phyloP scores from a whole-genome alignment of 2,888 invertebrate species.

The Perithous albicinctus region DNA sequence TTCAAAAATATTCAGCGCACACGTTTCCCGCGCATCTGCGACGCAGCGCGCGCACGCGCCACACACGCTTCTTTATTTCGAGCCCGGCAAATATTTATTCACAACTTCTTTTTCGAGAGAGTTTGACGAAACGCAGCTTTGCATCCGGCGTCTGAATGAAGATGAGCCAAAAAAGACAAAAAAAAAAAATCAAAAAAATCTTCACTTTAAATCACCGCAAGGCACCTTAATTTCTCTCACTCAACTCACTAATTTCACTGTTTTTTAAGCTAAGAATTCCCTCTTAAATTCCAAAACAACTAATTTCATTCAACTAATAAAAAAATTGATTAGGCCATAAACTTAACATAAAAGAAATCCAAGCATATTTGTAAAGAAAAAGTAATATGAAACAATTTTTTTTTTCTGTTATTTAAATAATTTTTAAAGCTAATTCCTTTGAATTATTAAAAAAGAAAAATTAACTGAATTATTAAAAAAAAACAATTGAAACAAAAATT shows the following conservation, averaged over 20 bases:
- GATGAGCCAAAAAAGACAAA: no score
- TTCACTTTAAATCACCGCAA: conserved; percentile 1
- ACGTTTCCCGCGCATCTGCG: neutral
- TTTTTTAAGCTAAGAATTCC: no score
- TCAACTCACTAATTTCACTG: neutral
- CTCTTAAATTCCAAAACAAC: neutral
- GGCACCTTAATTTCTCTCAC: conserved; percentile 8
- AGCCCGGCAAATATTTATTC: conserved; percentile 59
- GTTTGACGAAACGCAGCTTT: conserved; percentile 25
- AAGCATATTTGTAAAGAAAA: no score
- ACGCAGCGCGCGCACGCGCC: neutral
- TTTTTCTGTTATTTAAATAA: no score
- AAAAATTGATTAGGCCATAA: no score
- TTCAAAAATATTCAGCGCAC: conserved; percentile 10
- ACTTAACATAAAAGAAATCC: no score
- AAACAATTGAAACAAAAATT: neutral
- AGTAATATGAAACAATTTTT: no score
- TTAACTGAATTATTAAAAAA: neutral
- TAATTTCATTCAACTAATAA: no score
- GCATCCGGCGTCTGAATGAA: conserved; percentile 4
- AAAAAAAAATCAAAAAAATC: no score
- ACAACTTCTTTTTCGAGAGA: conserved; percentile 30
- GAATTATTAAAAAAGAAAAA: no score
- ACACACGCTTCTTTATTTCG: conserved; percentile 57
- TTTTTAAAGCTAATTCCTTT: no score